These are phyloP conservation scores for Napeogenes inachia DNA, from an alignment of 2,888 invertebrate genomes.

Conservation along the genomic window DNA sequence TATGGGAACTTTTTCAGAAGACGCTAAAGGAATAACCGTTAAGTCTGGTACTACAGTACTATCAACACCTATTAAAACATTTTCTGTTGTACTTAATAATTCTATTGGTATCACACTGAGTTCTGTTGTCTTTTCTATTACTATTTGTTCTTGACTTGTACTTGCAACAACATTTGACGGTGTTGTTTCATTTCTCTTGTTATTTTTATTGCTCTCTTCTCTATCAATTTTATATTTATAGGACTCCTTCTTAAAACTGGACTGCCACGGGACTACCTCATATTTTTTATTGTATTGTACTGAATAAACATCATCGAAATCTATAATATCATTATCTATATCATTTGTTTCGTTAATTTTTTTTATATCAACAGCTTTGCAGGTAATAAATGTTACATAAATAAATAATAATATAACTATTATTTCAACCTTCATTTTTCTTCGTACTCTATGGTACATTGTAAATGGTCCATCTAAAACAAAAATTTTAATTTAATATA, in stretches of 20 bases:
- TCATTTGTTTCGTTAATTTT: conserved; percentile 41
- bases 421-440: conserved; percentile 55
- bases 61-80: conserved; percentile 49
- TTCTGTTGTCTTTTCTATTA: conserved; percentile 40
- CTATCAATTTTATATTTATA: conserved; percentile 58
- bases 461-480: conserved; percentile 60
- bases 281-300: conserved; percentile 59
- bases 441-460: conserved; percentile 59
- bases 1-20: conserved; percentile 44
- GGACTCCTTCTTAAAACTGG: conserved; percentile 52
- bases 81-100: conserved; percentile 63
- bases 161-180: conserved; percentile 13
- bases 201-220: conserved; percentile 34
- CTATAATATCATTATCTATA: conserved; percentile 63
- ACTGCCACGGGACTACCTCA: conserved; percentile 50
- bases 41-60: conserved; percentile 60
- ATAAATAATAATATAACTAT: conserved; percentile 49
- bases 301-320: conserved; percentile 63
- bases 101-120: conserved; percentile 65
- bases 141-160: conserved; percentile 24
- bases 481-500: conserved; percentile 30
- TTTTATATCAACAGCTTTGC: conserved; percentile 48
- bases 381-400: conserved; percentile 35
- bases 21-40: conserved; percentile 62
- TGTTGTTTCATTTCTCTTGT: conserved; percentile 27